Evolutionary conservation across 2,113 vertebrate species (phyloP).

Genomic region (Leucosticte australis): DNA sequence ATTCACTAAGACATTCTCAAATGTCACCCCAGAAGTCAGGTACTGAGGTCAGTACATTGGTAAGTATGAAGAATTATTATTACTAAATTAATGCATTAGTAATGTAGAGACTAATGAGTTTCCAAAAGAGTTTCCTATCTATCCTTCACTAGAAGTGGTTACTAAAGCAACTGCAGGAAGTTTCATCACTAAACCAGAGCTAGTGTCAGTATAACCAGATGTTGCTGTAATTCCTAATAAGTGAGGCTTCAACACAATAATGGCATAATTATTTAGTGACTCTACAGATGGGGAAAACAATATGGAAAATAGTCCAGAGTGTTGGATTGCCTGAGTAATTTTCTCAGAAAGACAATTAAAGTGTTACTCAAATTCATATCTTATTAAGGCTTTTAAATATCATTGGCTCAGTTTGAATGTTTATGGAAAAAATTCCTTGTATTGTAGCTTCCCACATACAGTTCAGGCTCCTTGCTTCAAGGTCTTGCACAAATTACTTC

Average conservation of each 20-base stretch:
- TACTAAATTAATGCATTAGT: not conserved
- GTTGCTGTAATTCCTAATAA: not conserved
- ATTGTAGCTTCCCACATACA: not conserved
- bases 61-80: not conserved
- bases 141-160: not conserved
- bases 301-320: not conserved
- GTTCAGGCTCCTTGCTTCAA: constrained; percentile 8
- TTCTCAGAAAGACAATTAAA: not conserved
- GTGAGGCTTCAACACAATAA: not conserved
- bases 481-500: constrained; percentile 18
- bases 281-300: constrained; percentile 7
- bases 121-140: not conserved
- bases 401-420: not conserved
- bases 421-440: not conserved
- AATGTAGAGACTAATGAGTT: not conserved
- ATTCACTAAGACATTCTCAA: not conserved
- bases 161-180: not conserved
- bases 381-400: not conserved
- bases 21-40: not conserved
- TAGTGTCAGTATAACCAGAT: not conserved
- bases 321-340: not conserved
- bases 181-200: not conserved
- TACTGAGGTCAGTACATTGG: not conserved
- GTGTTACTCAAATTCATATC: not conserved
- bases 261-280: not conserved